These are phyloP conservation scores for Illadopsis cleaveri DNA, from an alignment of 2,113 vertebrate genomes.

Conservation along the genomic window DNA sequence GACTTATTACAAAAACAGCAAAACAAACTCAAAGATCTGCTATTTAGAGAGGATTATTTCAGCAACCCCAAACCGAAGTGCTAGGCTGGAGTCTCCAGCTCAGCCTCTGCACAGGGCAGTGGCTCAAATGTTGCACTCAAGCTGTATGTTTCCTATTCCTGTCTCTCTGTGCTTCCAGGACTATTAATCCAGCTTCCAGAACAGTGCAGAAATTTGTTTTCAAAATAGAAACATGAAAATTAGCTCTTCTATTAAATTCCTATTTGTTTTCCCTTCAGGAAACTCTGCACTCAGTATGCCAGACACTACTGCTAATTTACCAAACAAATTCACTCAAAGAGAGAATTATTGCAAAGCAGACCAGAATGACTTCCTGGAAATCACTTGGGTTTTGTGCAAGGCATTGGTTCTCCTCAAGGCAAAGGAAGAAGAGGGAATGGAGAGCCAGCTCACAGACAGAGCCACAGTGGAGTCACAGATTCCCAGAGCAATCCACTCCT, in stretches of 20 bases:
- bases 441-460: not conserved
- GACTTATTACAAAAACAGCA: not conserved
- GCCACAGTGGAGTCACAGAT: rapidly evolving
- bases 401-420: rapidly evolving
- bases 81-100: not conserved
- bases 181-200: not conserved
- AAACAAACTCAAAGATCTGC: not conserved
- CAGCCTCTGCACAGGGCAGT: not conserved
- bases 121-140: not conserved
- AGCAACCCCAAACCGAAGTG: not conserved
- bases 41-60: not conserved
- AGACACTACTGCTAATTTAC: not conserved
- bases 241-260: not conserved
- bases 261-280: not conserved
- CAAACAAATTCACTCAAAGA: not conserved
- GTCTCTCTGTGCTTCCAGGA: not conserved
- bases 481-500: not conserved
- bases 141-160: not conserved
- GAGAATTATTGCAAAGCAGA: not conserved
- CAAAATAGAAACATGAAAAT: not conserved
- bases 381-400: not conserved
- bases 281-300: not conserved
- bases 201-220: not conserved
- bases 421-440: not conserved
- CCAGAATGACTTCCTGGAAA: not conserved